phyloP scores from a whole-genome alignment of 2,113 vertebrate genomes.

The Cisticola juncidis region DNA sequence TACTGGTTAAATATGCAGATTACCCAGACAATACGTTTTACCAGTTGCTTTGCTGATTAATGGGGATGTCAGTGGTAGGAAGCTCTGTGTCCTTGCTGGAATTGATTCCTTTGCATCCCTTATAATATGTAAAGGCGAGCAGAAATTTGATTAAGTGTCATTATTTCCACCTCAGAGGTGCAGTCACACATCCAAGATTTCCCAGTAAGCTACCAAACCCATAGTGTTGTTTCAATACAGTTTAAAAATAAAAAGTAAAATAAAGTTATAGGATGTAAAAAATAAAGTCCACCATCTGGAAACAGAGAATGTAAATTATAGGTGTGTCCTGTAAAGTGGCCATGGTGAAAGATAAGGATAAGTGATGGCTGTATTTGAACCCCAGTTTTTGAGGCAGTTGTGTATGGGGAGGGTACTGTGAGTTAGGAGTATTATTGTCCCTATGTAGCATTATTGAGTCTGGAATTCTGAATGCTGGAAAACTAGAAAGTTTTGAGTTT shows the following conservation, averaged over 20 bases:
- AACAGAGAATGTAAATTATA: background rate
- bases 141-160: background rate
- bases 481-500: background rate
- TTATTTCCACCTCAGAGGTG: background rate
- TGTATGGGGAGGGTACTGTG: background rate
- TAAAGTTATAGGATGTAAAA: background rate
- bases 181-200: background rate
- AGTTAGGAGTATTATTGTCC: background rate
- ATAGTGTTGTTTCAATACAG: background rate
- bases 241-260: background rate
- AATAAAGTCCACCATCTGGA: background rate
- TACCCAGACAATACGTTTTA: background rate
- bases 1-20: background rate
- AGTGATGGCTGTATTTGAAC: background rate
- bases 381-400: background rate
- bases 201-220: background rate
- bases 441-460: rapidly evolving
- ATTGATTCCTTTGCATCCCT: background rate
- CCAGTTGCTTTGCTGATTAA: background rate
- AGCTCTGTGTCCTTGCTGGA: background rate
- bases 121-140: background rate
- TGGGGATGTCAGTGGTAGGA: background rate
- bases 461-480: background rate
- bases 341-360: rapidly evolving
- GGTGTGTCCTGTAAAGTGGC: background rate